phyloP scores from a whole-genome alignment of 2,113 vertebrate genomes.

The Myodes glareolus region DNA sequence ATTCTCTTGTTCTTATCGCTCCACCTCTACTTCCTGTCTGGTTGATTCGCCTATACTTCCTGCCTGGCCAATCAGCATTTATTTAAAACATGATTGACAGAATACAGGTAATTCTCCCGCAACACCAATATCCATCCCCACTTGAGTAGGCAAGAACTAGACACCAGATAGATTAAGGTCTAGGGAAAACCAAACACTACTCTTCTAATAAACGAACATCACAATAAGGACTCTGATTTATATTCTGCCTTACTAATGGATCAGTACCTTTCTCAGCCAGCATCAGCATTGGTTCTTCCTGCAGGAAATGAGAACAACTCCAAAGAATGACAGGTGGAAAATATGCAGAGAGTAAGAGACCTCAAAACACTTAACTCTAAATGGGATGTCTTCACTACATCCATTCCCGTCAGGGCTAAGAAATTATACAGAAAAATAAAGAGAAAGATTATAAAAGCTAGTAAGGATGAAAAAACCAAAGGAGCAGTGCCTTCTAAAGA shows the following conservation, averaged over 20 bases:
- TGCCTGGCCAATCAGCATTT: too few species aligned
- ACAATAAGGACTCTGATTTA: neutral
- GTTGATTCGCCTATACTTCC: too few species aligned
- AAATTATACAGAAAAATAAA: neutral
- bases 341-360: neutral
- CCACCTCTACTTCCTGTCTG: too few species aligned
- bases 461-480: neutral
- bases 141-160: neutral
- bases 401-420: neutral
- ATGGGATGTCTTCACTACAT: neutral
- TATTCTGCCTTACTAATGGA: neutral
- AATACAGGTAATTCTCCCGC: too few species aligned
- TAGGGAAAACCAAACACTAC: neutral
- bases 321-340: neutral
- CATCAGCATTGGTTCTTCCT: neutral
- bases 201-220: neutral
- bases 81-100: too few species aligned
- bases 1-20: too few species aligned
- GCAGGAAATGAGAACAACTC: neutral
- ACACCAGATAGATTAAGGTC: neutral
- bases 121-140: neutral
- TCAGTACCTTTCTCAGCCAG: neutral
- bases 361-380: neutral
- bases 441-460: neutral
- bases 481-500: neutral